phyloP scores from a whole-genome alignment of 2,113 vertebrate genomes.

The Poeciliopsis turrubarensis region DNA sequence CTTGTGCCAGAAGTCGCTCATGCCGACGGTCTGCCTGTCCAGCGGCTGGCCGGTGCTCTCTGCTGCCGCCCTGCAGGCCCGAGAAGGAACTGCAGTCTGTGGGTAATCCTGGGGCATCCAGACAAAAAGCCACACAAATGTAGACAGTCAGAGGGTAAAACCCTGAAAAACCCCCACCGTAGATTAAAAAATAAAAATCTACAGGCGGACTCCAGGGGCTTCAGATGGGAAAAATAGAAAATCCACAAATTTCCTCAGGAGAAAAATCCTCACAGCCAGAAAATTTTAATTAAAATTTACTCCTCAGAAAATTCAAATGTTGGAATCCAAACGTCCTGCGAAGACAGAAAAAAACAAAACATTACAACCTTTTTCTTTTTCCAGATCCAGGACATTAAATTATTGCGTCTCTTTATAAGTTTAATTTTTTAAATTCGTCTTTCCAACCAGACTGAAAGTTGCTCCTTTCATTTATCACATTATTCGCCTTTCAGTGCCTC shows the following conservation, averaged over 20 bases:
- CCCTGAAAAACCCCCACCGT: background rate
- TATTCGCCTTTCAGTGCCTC: background rate
- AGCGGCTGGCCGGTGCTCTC: slow-evolving; percentile 39
- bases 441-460: slow-evolving; percentile 3
- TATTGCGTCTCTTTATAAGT: background rate
- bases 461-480: background rate
- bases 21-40: slow-evolving; percentile 64
- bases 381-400: background rate
- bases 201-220: background rate
- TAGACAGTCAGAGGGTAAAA: background rate
- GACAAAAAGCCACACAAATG: slow-evolving; percentile 2
- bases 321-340: slow-evolving; percentile 35
- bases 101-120: slow-evolving; percentile 63
- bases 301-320: background rate
- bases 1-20: slow-evolving; percentile 98
- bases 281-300: background rate
- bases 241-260: background rate
- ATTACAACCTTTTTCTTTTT: background rate
- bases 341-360: slow-evolving; percentile 3
- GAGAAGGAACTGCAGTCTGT: slow-evolving; percentile 45
- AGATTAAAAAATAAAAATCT: background rate
- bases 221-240: background rate
- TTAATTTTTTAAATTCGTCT: slow-evolving; percentile 5
- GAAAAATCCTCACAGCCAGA: background rate
- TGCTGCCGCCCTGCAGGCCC: slow-evolving; percentile 70